These are phyloP conservation scores for Syngnathus scovelli DNA, from an alignment of 2,113 vertebrate genomes.

Conservation along the genomic window DNA sequence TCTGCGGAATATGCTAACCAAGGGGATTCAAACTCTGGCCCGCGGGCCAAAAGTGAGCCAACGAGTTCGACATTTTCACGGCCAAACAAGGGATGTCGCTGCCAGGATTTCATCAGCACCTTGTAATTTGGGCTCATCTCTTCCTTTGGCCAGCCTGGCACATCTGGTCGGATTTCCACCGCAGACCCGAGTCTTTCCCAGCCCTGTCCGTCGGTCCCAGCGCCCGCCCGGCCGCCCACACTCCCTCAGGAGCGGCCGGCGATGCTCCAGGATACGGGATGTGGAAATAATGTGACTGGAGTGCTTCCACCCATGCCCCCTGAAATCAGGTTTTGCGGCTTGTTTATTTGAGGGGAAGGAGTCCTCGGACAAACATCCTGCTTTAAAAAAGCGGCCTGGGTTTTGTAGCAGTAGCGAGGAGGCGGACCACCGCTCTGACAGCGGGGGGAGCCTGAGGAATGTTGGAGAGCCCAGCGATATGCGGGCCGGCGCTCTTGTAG, in stretches of 20 bases:
- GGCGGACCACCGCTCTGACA: slow-evolving; percentile 71
- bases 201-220: neutral
- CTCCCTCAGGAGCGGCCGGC: slow-evolving; percentile 48
- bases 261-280: slow-evolving; percentile 68
- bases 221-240: slow-evolving; percentile 48
- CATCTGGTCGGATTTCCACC: slow-evolving; percentile 64
- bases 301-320: slow-evolving; percentile 76
- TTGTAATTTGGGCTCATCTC: slow-evolving; percentile 42
- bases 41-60: no score
- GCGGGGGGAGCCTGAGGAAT: slow-evolving; percentile 59
- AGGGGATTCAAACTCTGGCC: no score
- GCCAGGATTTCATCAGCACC: slow-evolving; percentile 25
- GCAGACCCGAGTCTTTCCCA: slow-evolving; percentile 56
- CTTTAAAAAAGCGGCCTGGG: slow-evolving; percentile 76
- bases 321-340: slow-evolving; percentile 79
- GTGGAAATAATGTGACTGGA: slow-evolving; percentile 72
- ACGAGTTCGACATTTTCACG: neutral
- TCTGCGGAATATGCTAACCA: slow-evolving; percentile 16
- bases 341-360: slow-evolving; percentile 91
- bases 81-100: neutral
- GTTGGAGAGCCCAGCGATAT: slow-evolving; percentile 69
- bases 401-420: slow-evolving; percentile 64
- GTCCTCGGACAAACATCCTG: slow-evolving; percentile 87
- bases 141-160: slow-evolving; percentile 56
- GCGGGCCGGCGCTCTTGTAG: slow-evolving; percentile 39